Evolutionary conservation across 2,113 vertebrate species (phyloP), one percentile per base, ranked within the genome.

Genomic region (Anhinga rufa): DNA sequence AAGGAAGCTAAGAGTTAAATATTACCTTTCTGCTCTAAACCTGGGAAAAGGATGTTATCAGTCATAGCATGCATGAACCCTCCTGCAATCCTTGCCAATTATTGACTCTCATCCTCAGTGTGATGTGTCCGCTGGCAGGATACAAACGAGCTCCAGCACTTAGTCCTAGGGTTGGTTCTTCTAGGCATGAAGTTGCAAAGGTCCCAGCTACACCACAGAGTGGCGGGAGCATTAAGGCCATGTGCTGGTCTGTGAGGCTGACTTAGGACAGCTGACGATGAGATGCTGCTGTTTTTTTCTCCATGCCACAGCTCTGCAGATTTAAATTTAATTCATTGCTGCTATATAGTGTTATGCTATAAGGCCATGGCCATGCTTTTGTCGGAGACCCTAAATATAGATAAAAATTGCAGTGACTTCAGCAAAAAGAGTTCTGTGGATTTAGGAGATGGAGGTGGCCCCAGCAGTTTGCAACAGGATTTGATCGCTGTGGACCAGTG

Each of bases 191-290:
- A 69, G 46, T 49, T 81, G 28, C 57, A 55, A 61, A 80, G 44
- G 52, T 75, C 40, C 5, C 31, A 78, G 20, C 17, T 80, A 12
- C 20, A 46, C 29, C 48, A 61, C 20, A 29, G 48, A 55, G 26
- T 16, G 21, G 14, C 38, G 51, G 24, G 29, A 89, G 8, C 28
- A 48, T 28, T 36, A 46, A 6, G 29, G n/a, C 13, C 5, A 8
- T 0, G 0, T 16, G 4, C 8, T 32, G 25, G 6, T 75, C 74
- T 40, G 26, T 12, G 28, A 85, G 42, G 32, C 38, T 79, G n/a
- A 18, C 28, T 52, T 46, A n/a, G 10, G 15, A 61, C 38, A 74
- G 22, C 25, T 78, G 84, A 52, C 0, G 0, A 46, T 22, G 65
- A 85, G 49, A 70, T 60, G 21, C 3, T 51, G 36, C 40, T 54